Evolutionary conservation across 2,113 vertebrate species (phyloP).

Genomic region (Elaphurus davidianus): DNA sequence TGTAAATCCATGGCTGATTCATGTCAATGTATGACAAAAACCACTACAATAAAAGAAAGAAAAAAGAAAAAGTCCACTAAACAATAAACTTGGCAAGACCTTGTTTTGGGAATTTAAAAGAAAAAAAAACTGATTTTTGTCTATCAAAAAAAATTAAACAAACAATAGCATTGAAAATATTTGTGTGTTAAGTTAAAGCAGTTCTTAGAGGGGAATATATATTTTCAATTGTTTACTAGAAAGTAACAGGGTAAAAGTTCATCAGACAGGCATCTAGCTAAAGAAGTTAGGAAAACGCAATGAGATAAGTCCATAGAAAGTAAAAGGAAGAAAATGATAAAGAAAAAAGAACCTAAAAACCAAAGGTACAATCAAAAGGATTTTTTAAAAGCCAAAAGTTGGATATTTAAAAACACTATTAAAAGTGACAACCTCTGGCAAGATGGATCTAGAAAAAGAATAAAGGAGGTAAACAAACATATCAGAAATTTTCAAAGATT

Average conservation of each 20-base stretch:
- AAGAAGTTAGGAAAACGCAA: background rate
- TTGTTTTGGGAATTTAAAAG: constrained; percentile 51
- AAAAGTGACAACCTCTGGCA: background rate
- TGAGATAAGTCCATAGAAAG: background rate
- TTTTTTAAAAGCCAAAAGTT: background rate
- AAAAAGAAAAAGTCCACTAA: background rate
- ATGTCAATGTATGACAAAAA: no score
- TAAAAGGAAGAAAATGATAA: background rate
- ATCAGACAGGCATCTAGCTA: background rate
- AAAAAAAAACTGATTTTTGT: background rate
- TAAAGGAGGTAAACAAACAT: background rate
- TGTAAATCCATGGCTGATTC: no score
- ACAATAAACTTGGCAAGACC: constrained; percentile 13
- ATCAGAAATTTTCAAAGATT: background rate
- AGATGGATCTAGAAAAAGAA: background rate
- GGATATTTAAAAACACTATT: background rate
- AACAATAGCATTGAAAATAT: background rate
- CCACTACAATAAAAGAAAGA: no score
- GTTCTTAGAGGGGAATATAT: background rate
- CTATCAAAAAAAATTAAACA: background rate
- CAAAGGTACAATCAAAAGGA: background rate
- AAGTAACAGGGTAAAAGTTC: background rate
- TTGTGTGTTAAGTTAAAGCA: background rate
- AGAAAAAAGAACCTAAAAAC: background rate
- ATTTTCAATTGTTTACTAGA: background rate